phyloP scores from a whole-genome alignment of 1,140 invertebrate species.

The Hypsibius dujardini region DNA sequence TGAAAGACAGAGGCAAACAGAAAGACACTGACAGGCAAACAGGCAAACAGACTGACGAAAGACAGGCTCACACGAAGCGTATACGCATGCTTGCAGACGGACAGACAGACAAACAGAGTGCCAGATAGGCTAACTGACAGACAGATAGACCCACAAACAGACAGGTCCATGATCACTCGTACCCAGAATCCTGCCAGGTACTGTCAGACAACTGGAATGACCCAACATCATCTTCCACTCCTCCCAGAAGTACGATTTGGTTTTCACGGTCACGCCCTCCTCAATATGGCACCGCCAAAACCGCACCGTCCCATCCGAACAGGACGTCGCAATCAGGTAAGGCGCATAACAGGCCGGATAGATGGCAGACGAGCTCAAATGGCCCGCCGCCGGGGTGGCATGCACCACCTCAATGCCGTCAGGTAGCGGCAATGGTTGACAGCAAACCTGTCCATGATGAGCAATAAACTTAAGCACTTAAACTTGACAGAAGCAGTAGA shows the following conservation, averaged over 20 bases:
- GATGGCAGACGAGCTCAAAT: constrained; percentile 90
- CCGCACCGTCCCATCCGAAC: constrained; percentile 59
- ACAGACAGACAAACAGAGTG: too few species aligned
- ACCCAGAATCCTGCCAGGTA: constrained; percentile 27
- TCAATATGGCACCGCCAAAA: constrained; percentile 29
- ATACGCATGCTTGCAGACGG: too few species aligned
- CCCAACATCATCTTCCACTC: constrained; percentile 29
- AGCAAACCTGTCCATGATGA: constrained; percentile 43
- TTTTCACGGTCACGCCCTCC: constrained; percentile 16
- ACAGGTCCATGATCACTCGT: neutral
- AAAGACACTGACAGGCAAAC: too few species aligned
- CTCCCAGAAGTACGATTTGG: constrained; percentile 26
- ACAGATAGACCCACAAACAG: too few species aligned
- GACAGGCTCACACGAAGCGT: too few species aligned
- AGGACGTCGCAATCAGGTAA: constrained; percentile 81
- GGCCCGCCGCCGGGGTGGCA: constrained; percentile 78
- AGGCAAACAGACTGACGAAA: too few species aligned
- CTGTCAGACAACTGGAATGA: constrained; percentile 24
- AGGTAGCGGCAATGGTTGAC: constrained; percentile 63
- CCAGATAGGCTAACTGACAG: too few species aligned
- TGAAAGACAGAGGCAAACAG: too few species aligned
- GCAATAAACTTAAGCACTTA: too few species aligned
- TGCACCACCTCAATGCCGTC: constrained; percentile 75
- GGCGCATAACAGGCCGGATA: constrained; percentile 94
- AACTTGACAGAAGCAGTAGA: too few species aligned